These are phyloP conservation scores for Polypterus bichir DNA, from an alignment of 2,113 vertebrate species.

Conservation along the genomic window DNA sequence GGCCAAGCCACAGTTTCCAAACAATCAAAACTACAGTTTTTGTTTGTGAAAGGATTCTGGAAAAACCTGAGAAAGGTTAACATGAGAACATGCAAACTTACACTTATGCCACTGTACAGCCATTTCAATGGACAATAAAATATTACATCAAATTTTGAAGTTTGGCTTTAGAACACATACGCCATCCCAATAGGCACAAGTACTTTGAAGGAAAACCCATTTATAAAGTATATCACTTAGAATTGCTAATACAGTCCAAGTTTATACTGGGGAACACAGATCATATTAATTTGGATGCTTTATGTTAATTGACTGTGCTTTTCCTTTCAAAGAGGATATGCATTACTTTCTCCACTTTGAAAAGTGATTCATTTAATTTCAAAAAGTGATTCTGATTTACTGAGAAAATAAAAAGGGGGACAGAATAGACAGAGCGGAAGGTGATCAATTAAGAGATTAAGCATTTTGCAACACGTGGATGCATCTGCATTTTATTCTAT, in stretches of 20 bases:
- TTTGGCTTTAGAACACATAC: too few relatives aligned
- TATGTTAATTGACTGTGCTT: slow-evolving; percentile 21
- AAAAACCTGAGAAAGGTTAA: too few relatives aligned
- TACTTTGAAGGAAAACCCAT: too few relatives aligned
- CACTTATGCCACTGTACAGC: too few relatives aligned
- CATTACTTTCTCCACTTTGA: slow-evolving; percentile 28
- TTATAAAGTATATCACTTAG: too few relatives aligned
- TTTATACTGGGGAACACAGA: slow-evolving; percentile 10
- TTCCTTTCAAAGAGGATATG: slow-evolving; percentile 15
- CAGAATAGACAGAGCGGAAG: slow-evolving; percentile 59
- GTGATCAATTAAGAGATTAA: slow-evolving; percentile 99
- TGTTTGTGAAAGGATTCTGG: too few relatives aligned
- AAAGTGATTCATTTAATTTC: slow-evolving; percentile 39
- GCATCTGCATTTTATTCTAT: slow-evolving; percentile 78
- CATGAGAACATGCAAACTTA: too few relatives aligned
- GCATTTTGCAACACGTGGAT: slow-evolving; percentile 81
- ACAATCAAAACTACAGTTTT: too few relatives aligned
- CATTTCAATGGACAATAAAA: too few relatives aligned
- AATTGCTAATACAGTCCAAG: background rate
- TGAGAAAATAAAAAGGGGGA: slow-evolving; percentile 27
- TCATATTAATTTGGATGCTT: slow-evolving; percentile 17
- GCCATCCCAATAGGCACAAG: too few relatives aligned
- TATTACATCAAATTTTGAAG: too few relatives aligned
- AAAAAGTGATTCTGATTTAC: slow-evolving; percentile 48
- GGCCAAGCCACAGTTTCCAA: too few relatives aligned